Evolutionary conservation across 2,888 invertebrate species (phyloP).

Genomic region (Nesidiocoris tenuis): DNA sequence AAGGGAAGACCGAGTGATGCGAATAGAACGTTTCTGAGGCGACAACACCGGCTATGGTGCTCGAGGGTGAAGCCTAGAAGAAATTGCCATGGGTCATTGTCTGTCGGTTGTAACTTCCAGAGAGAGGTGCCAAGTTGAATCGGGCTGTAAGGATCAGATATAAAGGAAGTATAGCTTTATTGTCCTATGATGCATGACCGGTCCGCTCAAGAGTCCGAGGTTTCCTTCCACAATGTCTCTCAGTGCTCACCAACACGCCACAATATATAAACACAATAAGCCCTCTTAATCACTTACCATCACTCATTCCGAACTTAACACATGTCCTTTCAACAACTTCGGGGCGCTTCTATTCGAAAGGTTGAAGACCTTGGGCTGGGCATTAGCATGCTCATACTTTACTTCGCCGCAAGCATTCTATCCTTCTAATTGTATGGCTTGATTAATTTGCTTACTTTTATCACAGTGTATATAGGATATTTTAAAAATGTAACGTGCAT

Average conservation of each 20-base stretch:
- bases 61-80: not conserved
- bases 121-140: slow-evolving; percentile 40
- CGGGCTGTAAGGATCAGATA: slow-evolving; percentile 15
- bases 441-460: not conserved
- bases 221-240: slow-evolving; percentile 26
- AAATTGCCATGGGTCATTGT: slow-evolving; percentile 35
- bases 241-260: slow-evolving; percentile 39
- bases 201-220: slow-evolving; percentile 29
- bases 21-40: slow-evolving; percentile 5
- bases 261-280: slow-evolving; percentile 44
- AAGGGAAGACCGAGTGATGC: slow-evolving; percentile 9
- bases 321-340: slow-evolving; percentile 39
- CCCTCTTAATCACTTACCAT: slow-evolving; percentile 40
- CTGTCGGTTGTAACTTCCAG: slow-evolving; percentile 38
- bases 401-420: not conserved
- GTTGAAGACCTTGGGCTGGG: not conserved
- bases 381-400: slow-evolving; percentile 31
- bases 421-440: not conserved
- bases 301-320: slow-evolving; percentile 33
- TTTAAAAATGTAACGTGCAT: not conserved
- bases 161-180: slow-evolving; percentile 37
- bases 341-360: slow-evolving; percentile 14
- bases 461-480: not conserved
- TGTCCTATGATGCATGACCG: slow-evolving; percentile 43
- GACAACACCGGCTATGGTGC: not conserved